These are phyloP conservation scores for Sebastes vulpes DNA, from an alignment of 2,797 vertebrate genomes.

Conservation along the genomic window DNA sequence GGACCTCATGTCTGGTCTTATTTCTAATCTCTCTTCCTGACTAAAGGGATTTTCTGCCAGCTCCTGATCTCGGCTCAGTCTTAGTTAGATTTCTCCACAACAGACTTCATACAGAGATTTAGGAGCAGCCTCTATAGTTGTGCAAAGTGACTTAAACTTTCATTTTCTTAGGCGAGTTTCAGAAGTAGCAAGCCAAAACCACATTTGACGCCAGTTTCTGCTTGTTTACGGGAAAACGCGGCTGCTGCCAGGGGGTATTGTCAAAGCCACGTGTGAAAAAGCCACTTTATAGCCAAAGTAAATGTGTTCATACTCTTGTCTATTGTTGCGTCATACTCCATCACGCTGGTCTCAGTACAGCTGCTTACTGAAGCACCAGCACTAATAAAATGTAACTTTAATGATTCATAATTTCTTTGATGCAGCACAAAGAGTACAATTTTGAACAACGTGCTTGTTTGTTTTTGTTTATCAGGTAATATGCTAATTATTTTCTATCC, in stretches of 20 bases:
- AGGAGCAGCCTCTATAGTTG: constrained; percentile 5
- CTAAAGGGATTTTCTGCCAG: constrained; percentile 59
- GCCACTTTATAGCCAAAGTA: constrained; percentile 33
- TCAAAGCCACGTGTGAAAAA: constrained; percentile 59
- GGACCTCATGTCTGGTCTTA: constrained; percentile 85
- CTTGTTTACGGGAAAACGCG: constrained; percentile 46
- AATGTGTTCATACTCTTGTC: constrained; percentile 44
- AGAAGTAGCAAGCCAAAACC: constrained; percentile 29
- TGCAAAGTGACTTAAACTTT: constrained; percentile 30
- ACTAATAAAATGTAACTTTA: neutral
- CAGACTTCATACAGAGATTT: constrained; percentile 20
- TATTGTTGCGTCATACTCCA: neutral
- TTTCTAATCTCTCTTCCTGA: constrained; percentile 79
- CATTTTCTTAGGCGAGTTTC: constrained; percentile 34
- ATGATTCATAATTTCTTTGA: constrained; percentile 2
- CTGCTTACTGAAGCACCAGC: neutral
- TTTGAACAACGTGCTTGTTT: neutral
- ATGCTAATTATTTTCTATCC: constrained; percentile 50
- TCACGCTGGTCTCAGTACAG: neutral
- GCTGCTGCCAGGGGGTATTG: constrained; percentile 23
- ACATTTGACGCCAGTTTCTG: constrained; percentile 21
- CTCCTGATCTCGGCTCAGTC: constrained; percentile 58
- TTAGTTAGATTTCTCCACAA: constrained; percentile 37
- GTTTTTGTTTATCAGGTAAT: constrained; percentile 2
- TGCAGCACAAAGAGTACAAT: neutral